Conservation (phyloP, 2,113 vertebrate genomes). For the Albula glossodonta region DNA sequence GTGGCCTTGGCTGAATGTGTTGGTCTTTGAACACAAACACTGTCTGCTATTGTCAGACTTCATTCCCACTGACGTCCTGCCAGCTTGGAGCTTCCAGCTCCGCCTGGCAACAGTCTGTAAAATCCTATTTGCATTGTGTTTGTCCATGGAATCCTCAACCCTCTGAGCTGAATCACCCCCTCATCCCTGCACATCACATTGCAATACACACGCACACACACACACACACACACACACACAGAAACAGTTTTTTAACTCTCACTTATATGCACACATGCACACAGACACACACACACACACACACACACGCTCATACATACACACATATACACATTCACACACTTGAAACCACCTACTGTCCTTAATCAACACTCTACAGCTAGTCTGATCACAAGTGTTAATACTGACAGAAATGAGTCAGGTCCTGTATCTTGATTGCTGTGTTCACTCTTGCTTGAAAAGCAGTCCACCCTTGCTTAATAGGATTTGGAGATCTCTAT, state of each 20-base stretch:
- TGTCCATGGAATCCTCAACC: conserved; percentile 59
- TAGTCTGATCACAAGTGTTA: conserved; percentile 37
- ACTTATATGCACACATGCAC: conserved; percentile 22
- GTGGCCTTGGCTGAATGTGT: conserved; percentile 57
- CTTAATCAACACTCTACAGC: conserved; percentile 41
- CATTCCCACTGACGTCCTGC: conserved; percentile 47
- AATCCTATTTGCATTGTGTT: conserved; percentile 72
- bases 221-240: conserved; percentile 28
- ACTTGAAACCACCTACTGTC: conserved; percentile 10
- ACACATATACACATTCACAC: conserved; percentile 35
- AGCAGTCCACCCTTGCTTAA: conserved; percentile 27
- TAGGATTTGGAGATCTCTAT: conserved; percentile 29
- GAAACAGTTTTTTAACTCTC: not conserved
- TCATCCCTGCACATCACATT: conserved; percentile 43
- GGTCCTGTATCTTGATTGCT: conserved; percentile 25
- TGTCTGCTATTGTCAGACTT: conserved; percentile 43
- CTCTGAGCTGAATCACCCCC: conserved; percentile 47
- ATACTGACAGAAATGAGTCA: conserved; percentile 35
- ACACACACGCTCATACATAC: conserved; percentile 26
- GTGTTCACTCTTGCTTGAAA: conserved; percentile 25
- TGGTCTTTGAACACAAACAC: conserved; percentile 42
- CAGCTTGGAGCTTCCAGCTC: conserved; percentile 45
- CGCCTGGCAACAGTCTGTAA: conserved; percentile 59
- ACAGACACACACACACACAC: conserved; percentile 38
- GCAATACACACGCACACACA: conserved; percentile 28